Evolutionary conservation across 2,888 invertebrate genomes (phyloP), one percentile per base, ranked within the genome.

Genomic region (Latheticus oryzae): DNA sequence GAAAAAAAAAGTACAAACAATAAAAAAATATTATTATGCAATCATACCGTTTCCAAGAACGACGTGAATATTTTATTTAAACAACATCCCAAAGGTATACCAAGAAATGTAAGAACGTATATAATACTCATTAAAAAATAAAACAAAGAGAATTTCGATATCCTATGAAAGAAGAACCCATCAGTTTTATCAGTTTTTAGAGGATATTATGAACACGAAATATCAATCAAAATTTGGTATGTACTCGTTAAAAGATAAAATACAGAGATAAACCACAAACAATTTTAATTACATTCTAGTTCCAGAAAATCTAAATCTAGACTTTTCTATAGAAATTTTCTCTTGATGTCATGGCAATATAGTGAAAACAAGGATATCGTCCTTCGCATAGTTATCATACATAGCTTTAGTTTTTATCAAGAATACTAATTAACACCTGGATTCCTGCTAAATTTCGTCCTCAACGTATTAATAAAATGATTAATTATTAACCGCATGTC

Each of bases 371-470:
- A 24, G 8, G 8, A 7, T 24, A n/a, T 8, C 8, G 7, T 28
- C 28, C 28, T 28, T 28, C 7, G 28, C 3, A 2, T 7, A 12
- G 8, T 28, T 28, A 28, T 28, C 28, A 12, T 9, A 8, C 32
- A 13, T n/a, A 5, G 32, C n/a, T 11, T 32, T 13, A 13, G 32
- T 12, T 13, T 11, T 13, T 16, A 32, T 32, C 19, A 7, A 8
- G 53, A 15, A 54, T 54, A 54, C 37, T 35, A 54, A 54, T 54
- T 37, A 54, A 54, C 54, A 54, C 54, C 54, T 54, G 54, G 37
- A 54, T 54, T 54, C 54, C 42, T 15, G 40, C 40, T 15, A 42
- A 52, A 52, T 52, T 50, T 32, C 37, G 42, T 30, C 52, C 42
- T 42, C 38, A 13, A 50, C 40, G 40, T 32, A 40, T 32, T 42